These are phyloP conservation scores for Paramuricea clavata DNA, from an alignment of 92 coral and sea anemone genomes.

Conservation along the genomic window DNA sequence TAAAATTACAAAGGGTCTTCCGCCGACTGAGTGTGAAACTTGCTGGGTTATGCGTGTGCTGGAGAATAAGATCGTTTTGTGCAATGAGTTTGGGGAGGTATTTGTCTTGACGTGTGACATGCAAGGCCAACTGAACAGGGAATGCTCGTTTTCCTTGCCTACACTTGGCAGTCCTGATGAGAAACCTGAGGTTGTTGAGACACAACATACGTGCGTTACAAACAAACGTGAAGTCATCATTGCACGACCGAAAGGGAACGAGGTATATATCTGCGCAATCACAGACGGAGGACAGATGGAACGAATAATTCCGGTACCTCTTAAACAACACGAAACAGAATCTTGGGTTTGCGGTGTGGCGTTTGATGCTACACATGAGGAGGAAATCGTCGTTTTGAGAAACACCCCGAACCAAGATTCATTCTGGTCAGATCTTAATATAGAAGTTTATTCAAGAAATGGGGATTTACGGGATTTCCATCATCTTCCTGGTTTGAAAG, in stretches of 20 bases:
- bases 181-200: background rate
- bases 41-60: background rate
- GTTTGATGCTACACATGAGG: background rate
- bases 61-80: background rate
- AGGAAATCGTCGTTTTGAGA: background rate
- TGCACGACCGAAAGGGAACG: background rate
- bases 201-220: background rate
- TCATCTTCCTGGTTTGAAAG: background rate
- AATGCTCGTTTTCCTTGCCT: background rate
- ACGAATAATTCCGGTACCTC: background rate
- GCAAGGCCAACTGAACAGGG: background rate
- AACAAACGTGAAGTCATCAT: conserved; percentile 1
- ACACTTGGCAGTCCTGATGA: background rate
- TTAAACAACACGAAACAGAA: background rate
- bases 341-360: background rate
- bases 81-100: background rate
- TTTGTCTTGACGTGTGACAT: background rate
- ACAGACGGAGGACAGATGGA: conserved; percentile 4
- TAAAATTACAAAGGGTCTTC: background rate
- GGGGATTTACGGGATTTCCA: background rate
- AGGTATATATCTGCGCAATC: background rate
- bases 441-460: background rate
- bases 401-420: background rate
- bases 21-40: background rate
- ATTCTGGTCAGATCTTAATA: background rate